These are phyloP conservation scores for Brachionus manjavacas DNA, from an alignment of 1,140 invertebrate species.

Conservation along the genomic window DNA sequence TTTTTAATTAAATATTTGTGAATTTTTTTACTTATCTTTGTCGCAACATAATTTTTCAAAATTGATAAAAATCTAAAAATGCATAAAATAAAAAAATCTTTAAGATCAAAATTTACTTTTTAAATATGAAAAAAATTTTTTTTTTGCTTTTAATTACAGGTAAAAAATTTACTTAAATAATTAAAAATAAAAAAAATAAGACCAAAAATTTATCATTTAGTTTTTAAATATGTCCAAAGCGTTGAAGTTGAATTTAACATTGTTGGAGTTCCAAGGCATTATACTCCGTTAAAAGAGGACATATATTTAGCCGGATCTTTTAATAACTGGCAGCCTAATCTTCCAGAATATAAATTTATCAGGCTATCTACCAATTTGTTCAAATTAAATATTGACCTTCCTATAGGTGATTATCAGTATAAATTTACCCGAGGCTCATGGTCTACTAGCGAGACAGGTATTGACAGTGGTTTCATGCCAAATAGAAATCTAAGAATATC, in stretches of 20 bases:
- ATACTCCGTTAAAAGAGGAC: conserved; percentile 39
- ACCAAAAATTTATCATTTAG: background rate
- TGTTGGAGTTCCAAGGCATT: background rate
- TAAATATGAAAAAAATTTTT: background rate
- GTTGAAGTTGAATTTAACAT: conserved; percentile 29
- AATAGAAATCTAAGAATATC: background rate
- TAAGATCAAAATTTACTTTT: background rate
- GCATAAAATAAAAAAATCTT: background rate
- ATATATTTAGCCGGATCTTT: conserved; percentile 25
- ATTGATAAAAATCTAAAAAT: background rate
- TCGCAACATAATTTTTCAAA: background rate
- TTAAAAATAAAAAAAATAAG: background rate
- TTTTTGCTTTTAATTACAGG: background rate
- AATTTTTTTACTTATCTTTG: background rate
- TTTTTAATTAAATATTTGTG: background rate
- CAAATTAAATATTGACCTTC: background rate
- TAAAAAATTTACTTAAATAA: background rate
- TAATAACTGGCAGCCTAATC: conserved; percentile 20
- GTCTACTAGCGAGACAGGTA: background rate
- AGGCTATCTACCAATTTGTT: background rate
- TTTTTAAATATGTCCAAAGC: background rate
- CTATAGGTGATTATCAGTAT: background rate
- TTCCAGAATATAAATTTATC: conserved; percentile 2
- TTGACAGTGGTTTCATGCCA: background rate
- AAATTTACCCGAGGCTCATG: conserved; percentile 32